These are phyloP conservation scores for Drymodes brunneopygia DNA, from an alignment of 2,113 vertebrate genomes.

Conservation along the genomic window DNA sequence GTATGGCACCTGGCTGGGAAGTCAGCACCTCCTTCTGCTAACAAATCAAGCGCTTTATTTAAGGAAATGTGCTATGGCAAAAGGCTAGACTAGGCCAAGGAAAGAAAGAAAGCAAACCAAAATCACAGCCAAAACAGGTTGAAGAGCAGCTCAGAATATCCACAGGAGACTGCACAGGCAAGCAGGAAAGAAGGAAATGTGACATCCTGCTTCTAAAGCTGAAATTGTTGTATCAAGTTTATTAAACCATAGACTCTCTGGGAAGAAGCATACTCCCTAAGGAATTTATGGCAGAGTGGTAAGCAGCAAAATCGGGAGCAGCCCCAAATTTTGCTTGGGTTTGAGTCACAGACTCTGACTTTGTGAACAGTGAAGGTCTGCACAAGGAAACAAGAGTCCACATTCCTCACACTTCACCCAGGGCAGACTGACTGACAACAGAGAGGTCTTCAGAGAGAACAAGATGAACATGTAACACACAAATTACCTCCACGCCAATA, in stretches of 20 bases:
- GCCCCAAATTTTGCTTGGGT: not conserved
- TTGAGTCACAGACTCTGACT: not conserved
- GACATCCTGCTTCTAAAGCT: not conserved
- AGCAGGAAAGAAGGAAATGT: not conserved
- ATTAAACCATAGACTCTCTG: not conserved
- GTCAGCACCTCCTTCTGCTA: not conserved
- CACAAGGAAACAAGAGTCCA: accelerated
- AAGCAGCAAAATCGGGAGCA: not conserved
- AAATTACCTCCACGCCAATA: not conserved
- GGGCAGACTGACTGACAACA: not conserved
- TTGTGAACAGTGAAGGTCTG: accelerated
- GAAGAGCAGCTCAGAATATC: not conserved
- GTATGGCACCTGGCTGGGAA: not conserved
- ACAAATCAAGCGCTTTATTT: not conserved
- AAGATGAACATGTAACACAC: not conserved
- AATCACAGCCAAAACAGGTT: not conserved
- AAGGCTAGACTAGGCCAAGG: not conserved
- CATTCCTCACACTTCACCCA: not conserved
- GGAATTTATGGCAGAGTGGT: not conserved
- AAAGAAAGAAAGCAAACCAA: not conserved
- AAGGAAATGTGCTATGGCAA: not conserved
- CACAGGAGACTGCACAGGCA: not conserved
- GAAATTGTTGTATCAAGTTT: not conserved
- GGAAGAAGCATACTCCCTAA: not conserved
- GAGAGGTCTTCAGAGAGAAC: not conserved